Evolutionary conservation across 2,113 vertebrate genomes (phyloP), one percentile per base, ranked within the genome.

Genomic region (Phyllostomus discolor): DNA sequence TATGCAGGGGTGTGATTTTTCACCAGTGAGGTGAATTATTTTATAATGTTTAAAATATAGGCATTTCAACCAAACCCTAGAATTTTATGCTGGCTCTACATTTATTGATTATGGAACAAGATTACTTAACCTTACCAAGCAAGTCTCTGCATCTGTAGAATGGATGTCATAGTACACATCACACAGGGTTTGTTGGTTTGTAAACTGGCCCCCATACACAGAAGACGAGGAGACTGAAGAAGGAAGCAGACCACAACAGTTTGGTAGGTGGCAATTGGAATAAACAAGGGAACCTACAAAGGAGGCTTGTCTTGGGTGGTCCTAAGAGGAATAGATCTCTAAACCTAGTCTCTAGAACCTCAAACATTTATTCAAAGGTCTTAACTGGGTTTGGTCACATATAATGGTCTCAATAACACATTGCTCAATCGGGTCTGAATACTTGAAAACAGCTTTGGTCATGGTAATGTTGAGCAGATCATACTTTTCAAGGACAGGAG

Each of bases 401-500:
- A 24, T 59, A 31, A 46, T 19, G 46, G 6, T 16, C 46, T 52
- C 12, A 66, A 10, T 22, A 54, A 84, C 54, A 7, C 28, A 11
- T 73, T 92, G 69, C 19, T 75, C 43, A 75, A 11, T 84, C 19
- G 84, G 52, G 9, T 31, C n/a, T 52, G n/a, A 15, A 50, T 54
- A 35, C 69, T 64, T 76, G 24, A 66, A 52, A 41, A n/a, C 2
- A 16, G 12, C 43, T 84, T 15, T 7, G 20, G 57, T 9, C 41
- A 10, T 66, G 57, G 28, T 10, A 5, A n/a, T 1, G 1, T 26
- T 19, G n/a, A 10, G 4, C 46, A 2, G 1, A 75, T 15, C 6
- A 4, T n/a, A 54, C 10, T 10, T 41, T 66, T 9, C n/a, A 84
- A 76, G 28, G 4, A 76, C 46, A n/a, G 43, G n/a, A 7, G 35